phyloP scores from a whole-genome alignment of 1,140 invertebrate genomes.

The Camponotus floridanus region DNA sequence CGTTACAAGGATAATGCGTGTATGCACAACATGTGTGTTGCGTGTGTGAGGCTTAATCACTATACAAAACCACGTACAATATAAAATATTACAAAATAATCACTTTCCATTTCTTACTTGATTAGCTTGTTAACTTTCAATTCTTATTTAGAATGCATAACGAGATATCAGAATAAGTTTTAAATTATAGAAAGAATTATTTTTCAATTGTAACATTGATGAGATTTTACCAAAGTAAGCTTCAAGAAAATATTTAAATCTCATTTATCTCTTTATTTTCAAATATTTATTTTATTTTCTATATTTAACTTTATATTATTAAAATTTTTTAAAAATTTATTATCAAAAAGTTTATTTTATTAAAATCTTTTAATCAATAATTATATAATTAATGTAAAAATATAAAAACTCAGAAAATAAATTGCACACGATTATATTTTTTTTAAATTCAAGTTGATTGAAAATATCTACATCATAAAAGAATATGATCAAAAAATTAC shows the following conservation, averaged over 20 bases:
- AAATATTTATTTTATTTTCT: not conserved
- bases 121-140: not conserved
- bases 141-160: not conserved
- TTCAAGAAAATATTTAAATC: not conserved
- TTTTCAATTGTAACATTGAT: not conserved
- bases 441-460: not conserved
- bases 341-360: not conserved
- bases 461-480: not conserved
- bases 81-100: not conserved
- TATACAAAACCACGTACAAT: not conserved
- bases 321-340: too few relatives aligned
- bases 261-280: not conserved
- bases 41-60: not conserved
- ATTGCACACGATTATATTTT: not conserved
- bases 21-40: not conserved
- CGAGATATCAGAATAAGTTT: not conserved
- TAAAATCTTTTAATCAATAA: not conserved
- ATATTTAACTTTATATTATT: not conserved
- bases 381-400: constrained; percentile 4
- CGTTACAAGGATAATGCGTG: constrained; percentile 24
- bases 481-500: not conserved
- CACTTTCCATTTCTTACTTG: not conserved
- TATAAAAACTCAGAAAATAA: not conserved
- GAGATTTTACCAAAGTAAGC: not conserved
- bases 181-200: not conserved